Evolutionary conservation across 2,797 vertebrate species (phyloP).

Genomic region (Argentina silus): DNA sequence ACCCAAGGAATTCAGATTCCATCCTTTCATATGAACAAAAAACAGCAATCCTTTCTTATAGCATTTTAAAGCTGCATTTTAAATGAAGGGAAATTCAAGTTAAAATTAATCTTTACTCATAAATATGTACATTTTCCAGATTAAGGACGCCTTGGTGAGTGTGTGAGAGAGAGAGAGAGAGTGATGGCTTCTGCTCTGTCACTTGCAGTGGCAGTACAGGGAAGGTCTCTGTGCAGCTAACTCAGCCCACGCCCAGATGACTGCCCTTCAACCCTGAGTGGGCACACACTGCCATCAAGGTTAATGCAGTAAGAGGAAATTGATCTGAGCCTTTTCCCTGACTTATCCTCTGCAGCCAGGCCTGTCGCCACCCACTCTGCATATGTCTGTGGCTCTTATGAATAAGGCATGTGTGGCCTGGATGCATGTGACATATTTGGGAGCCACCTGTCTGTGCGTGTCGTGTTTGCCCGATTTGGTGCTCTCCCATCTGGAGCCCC

Average conservation of each 20-base stretch:
- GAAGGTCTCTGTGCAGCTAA: constrained; percentile 69
- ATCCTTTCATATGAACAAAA: constrained; percentile 13
- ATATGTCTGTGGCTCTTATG: constrained; percentile 60
- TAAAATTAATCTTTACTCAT: constrained; percentile 2
- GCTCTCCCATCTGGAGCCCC: constrained; percentile 60
- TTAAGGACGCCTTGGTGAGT: not conserved
- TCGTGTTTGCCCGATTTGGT: constrained; percentile 27
- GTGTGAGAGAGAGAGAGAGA: not conserved
- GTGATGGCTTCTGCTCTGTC: constrained; percentile 38
- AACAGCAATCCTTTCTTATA: not conserved
- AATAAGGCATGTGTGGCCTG: constrained; percentile 70
- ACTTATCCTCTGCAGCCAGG: constrained; percentile 59
- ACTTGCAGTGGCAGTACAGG: constrained; percentile 36
- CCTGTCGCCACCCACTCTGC: constrained; percentile 55
- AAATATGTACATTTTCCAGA: not conserved
- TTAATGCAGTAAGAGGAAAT: constrained; percentile 73
- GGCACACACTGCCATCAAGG: constrained; percentile 69
- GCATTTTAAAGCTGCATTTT: constrained; percentile 1
- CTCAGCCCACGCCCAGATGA: constrained; percentile 64
- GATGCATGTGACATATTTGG: constrained; percentile 66
- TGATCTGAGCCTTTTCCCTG: constrained; percentile 65
- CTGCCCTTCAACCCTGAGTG: constrained; percentile 75
- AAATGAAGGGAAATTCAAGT: not conserved
- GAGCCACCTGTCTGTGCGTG: constrained; percentile 65
- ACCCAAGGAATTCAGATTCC: constrained; percentile 10